Evolutionary conservation across 1,140 invertebrate genomes (phyloP).

Genomic region (Antheraea mylitta): DNA sequence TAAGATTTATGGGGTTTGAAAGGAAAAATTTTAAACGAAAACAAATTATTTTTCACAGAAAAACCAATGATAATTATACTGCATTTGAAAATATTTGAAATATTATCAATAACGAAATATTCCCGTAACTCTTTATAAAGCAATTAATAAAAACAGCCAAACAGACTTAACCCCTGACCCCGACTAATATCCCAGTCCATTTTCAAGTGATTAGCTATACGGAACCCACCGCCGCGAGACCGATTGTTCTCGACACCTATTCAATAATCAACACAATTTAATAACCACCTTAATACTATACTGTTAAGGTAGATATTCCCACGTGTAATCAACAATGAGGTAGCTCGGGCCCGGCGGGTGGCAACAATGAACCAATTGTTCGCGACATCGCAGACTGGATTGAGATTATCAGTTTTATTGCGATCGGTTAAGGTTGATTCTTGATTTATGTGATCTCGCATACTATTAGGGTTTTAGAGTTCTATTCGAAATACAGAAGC

Average conservation of each 20-base stretch:
- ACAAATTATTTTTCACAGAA: no score
- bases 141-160: slow-evolving; percentile 35
- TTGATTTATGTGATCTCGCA: not conserved
- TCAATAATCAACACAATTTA: slow-evolving; percentile 38
- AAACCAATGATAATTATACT: no score
- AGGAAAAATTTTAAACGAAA: no score
- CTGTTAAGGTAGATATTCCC: slow-evolving; percentile 21
- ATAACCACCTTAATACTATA: slow-evolving; percentile 24
- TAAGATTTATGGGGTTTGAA: no score
- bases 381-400: not conserved
- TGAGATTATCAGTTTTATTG: slow-evolving; percentile 39
- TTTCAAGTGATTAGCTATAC: slow-evolving; percentile 61
- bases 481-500: not conserved
- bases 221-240: slow-evolving; percentile 29
- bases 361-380: slow-evolving; percentile 59
- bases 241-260: slow-evolving; percentile 62
- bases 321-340: slow-evolving; percentile 20
- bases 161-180: slow-evolving; percentile 19
- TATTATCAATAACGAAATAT: not conserved
- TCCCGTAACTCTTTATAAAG: not conserved
- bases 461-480: not conserved
- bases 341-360: slow-evolving; percentile 66
- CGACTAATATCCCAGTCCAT: slow-evolving; percentile 29
- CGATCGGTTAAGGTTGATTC: slow-evolving; percentile 1
- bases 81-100: not conserved